phyloP scores from a whole-genome alignment of 2,797 vertebrate species.

The Melanotaenia parkinsoni region DNA sequence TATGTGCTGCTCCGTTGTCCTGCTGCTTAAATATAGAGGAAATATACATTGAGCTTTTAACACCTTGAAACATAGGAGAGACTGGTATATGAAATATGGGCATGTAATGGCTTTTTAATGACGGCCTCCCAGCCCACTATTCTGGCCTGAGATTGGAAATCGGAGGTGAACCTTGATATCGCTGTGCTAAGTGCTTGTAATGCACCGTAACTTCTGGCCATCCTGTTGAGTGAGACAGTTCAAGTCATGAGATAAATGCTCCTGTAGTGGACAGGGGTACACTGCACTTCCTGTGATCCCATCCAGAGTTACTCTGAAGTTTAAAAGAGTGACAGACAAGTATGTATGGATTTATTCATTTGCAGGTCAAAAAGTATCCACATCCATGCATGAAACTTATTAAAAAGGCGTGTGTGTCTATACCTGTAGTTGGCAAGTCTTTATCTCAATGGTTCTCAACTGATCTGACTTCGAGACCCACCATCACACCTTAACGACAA shows the following conservation, averaged over 20 bases:
- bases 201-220: constrained; percentile 87
- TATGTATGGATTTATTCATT: constrained; percentile 26
- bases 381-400: neutral
- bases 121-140: constrained; percentile 84
- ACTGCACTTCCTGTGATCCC: constrained; percentile 73
- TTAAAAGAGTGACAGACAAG: constrained; percentile 30
- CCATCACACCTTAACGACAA: too few relatives aligned
- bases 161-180: constrained; percentile 90
- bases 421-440: neutral
- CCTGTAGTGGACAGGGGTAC: constrained; percentile 75
- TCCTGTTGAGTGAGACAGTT: constrained; percentile 84
- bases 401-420: neutral
- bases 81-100: constrained; percentile 87
- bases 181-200: constrained; percentile 88
- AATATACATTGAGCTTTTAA: constrained; percentile 91
- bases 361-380: constrained; percentile 11
- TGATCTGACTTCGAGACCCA: too few relatives aligned
- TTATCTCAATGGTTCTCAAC: neutral
- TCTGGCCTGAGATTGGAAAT: constrained; percentile 88
- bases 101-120: constrained; percentile 91
- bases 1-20: constrained; percentile 83
- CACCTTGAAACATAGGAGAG: constrained; percentile 88
- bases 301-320: constrained; percentile 43
- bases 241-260: constrained; percentile 84
- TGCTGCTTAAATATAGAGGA: constrained; percentile 86